phyloP scores from a whole-genome alignment of 1,140 invertebrate genomes.

The Bombus confusus region DNA sequence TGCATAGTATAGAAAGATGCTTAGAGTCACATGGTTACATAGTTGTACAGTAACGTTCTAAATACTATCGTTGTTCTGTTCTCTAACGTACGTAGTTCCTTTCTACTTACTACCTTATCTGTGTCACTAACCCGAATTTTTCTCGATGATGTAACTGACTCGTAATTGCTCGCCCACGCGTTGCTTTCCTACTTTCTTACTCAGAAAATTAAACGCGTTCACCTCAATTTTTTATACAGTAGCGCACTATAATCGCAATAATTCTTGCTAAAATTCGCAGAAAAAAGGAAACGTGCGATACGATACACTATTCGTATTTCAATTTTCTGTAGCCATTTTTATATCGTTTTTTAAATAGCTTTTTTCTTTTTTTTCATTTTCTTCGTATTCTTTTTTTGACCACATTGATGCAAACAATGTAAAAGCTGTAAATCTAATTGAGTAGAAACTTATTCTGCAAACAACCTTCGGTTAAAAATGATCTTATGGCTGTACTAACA shows the following conservation, averaged over 20 bases:
- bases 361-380: no score
- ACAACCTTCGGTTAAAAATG: background rate
- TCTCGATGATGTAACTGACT: slow-evolving; percentile 41
- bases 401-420: no score
- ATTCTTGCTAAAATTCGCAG: no score
- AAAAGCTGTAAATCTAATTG: background rate
- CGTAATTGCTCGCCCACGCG: background rate
- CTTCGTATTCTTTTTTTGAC: no score
- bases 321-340: no score
- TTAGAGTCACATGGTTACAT: slow-evolving; percentile 62
- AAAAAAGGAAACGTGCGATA: no score
- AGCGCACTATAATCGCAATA: no score
- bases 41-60: background rate
- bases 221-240: background rate
- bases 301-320: no score
- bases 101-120: slow-evolving; percentile 35
- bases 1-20: background rate
- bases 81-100: background rate
- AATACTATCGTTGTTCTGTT: background rate
- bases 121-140: slow-evolving; percentile 58
- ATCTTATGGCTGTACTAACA: background rate
- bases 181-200: background rate
- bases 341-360: no score
- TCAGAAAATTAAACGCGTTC: background rate
- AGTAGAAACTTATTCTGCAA: background rate